Conservation (phyloP, 2,797 vertebrate species). For the Sardinella longiceps region DNA sequence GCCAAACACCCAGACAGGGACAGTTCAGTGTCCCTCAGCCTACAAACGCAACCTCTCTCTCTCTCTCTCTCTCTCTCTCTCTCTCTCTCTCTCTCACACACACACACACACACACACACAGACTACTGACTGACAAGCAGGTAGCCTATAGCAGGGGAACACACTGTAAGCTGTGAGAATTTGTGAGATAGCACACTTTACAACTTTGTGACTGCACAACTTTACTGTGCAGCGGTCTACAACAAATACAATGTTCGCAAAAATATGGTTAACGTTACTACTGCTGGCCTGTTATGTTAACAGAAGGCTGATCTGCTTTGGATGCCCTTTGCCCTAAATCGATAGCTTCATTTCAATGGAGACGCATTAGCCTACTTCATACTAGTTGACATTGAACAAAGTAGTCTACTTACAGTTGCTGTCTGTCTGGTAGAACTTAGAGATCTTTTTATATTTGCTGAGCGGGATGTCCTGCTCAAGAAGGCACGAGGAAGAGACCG, state of each 20-base stretch:
- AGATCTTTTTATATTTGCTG: conserved; percentile 43
- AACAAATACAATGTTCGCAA: neutral
- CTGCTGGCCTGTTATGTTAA: neutral
- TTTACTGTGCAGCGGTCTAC: neutral
- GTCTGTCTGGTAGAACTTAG: neutral
- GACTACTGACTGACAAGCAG: too few relatives aligned
- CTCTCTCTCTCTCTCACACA: too few relatives aligned
- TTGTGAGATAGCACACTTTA: neutral
- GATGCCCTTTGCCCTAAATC: conserved; percentile 19
- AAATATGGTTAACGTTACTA: neutral
- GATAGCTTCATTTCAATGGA: neutral
- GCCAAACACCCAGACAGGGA: neutral
- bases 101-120: neutral
- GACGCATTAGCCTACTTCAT: neutral
- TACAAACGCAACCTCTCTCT: neutral
- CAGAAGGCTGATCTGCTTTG: neutral
- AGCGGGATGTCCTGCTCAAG: neutral
- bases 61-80: too few relatives aligned
- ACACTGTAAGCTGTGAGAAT: neutral
- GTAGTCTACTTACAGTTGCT: neutral
- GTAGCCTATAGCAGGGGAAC: too few relatives aligned
- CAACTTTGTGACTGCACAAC: neutral
- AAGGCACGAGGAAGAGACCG: neutral
- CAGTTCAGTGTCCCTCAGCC: neutral
- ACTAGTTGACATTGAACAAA: neutral